These are phyloP conservation scores for Himalopsyche kuldschensis DNA, from an alignment of 2,888 invertebrate species.

Conservation along the genomic window DNA sequence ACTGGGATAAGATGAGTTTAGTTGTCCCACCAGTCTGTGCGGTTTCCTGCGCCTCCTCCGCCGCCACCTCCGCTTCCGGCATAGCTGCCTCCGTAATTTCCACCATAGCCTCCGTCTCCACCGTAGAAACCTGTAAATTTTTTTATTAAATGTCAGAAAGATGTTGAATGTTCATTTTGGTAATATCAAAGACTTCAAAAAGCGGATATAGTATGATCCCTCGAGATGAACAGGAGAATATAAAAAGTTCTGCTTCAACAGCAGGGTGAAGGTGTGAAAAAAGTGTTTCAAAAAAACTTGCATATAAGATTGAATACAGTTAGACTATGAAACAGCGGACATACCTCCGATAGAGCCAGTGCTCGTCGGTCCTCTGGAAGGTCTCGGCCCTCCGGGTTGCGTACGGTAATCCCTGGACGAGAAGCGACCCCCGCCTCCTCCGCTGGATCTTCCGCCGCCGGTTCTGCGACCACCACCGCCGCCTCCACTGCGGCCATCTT, in stretches of 20 bases:
- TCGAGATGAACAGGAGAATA: too few relatives aligned
- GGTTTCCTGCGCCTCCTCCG: slow-evolving; percentile 48
- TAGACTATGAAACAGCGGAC: not conserved
- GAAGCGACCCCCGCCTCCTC: slow-evolving; percentile 57
- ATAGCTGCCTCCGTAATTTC: slow-evolving; percentile 46
- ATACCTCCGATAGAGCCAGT: slow-evolving; percentile 22
- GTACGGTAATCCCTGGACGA: slow-evolving; percentile 74
- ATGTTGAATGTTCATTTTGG: too few relatives aligned
- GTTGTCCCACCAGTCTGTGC: slow-evolving; percentile 54
- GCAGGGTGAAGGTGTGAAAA: too few relatives aligned
- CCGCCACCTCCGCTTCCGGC: slow-evolving; percentile 53
- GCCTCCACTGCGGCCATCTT: slow-evolving; percentile 74
- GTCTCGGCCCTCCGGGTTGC: slow-evolving; percentile 48
- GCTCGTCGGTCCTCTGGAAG: slow-evolving; percentile 21
- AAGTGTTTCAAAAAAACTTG: too few relatives aligned
- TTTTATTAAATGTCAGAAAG: too few relatives aligned
- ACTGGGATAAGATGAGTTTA: not conserved
- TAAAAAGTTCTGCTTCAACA: too few relatives aligned
- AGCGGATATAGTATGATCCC: too few relatives aligned
- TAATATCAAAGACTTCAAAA: too few relatives aligned
- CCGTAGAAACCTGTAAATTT: slow-evolving; percentile 43
- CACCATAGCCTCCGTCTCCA: slow-evolving; percentile 56
- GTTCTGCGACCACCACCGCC: slow-evolving; percentile 56
- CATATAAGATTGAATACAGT: too few relatives aligned
- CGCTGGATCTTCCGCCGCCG: slow-evolving; percentile 59